Base-by-base conservation (phyloP, 2,113 vertebrate genomes). In the Neodontobutis hainanensis region DNA sequence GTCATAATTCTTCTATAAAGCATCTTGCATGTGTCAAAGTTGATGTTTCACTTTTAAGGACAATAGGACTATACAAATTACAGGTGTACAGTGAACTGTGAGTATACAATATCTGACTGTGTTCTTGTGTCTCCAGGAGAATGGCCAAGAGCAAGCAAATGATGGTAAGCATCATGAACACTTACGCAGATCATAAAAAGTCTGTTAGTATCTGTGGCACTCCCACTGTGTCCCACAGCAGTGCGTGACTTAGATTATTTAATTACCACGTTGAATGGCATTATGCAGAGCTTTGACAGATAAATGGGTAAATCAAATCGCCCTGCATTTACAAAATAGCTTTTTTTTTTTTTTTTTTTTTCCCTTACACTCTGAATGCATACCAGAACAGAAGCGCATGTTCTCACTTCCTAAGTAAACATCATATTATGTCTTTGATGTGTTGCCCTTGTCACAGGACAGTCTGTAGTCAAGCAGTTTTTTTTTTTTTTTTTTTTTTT, bases 161-260 rank as follows among this genome's bases (percentile, higher is more conserved):
- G 69, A 91, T 70, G 93, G 93, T 93, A 62, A 91, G 92, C 82
- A 6, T 67, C 42, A 59, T 47, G 34, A 38, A 27, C 45, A 45
- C 58, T 48, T 51, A n/a, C 35, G n/a, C 48, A 60, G 68, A 71
- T 67, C 70, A 46, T 50, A 52, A 53, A 72, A 19, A 3, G 44
- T 50, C 34, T 69, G 15, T 46, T 36, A 50, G 58, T 48, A 8
- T 38, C 57, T 57, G 47, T 70, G 61, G 45, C 70, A 71, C 53
- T 58, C 59, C 19, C 11, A 9, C 63, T 49, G 14, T 81, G 61
- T 75, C 61, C 68, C 85, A 78, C 82, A 80, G 64, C 61, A 59
- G 16, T 15, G 83, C 74, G 78, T 90, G 88, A 87, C 82, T 83
- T 57, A 0, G 57, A 84, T 91, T 84, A 81, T 42, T 61, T 12